Evolutionary conservation across 2,797 vertebrate genomes (phyloP).

Genomic region (Centroberyx gerrardi): DNA sequence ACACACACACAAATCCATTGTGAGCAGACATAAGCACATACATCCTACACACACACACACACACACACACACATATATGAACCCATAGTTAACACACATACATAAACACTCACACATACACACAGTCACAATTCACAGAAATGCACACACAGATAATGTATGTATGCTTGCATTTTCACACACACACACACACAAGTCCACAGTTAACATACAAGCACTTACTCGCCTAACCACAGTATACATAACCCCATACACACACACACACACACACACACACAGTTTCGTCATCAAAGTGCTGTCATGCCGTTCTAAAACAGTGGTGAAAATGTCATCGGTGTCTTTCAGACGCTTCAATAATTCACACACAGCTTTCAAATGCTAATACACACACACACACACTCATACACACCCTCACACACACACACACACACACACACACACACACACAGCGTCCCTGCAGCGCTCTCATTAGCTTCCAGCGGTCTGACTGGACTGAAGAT

Average conservation of each 20-base stretch:
- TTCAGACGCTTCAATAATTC: conserved; percentile 87
- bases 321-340: conserved; percentile 66
- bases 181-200: neutral
- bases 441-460: conserved; percentile 33
- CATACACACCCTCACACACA: conserved; percentile 31
- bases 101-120: too few species aligned
- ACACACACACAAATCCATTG: conserved; percentile 15
- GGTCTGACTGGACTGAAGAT: neutral
- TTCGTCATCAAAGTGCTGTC: conserved; percentile 71
- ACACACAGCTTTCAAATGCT: conserved; percentile 64
- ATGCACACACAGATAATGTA: too few species aligned
- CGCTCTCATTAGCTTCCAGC: conserved; percentile 4
- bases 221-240: conserved; percentile 10
- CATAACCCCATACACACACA: conserved; percentile 8
- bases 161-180: too few species aligned
- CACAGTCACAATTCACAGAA: too few species aligned
- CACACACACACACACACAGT: conserved; percentile 54
- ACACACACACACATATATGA: too few species aligned
- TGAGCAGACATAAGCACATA: too few species aligned
- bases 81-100: too few species aligned
- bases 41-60: too few species aligned
- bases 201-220: neutral
- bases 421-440: conserved; percentile 69
- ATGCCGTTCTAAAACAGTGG: conserved; percentile 50
- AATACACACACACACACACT: conserved; percentile 28